Conservation (phyloP, 2,113 vertebrate genomes). For the Bubalus kerabau region DNA sequence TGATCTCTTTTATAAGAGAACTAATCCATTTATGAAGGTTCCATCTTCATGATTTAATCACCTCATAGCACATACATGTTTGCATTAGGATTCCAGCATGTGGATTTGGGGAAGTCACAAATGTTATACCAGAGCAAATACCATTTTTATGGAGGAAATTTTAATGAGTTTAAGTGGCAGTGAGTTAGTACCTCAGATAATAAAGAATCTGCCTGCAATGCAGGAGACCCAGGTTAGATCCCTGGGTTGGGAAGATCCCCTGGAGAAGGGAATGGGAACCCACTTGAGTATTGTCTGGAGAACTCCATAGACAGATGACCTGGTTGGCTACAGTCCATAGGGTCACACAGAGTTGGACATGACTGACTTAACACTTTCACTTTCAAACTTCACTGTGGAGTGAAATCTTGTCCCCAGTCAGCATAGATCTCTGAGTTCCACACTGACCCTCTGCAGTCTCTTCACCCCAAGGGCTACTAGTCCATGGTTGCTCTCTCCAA, state of each 20-base stretch:
- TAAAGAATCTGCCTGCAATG: background rate
- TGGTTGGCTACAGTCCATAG: background rate
- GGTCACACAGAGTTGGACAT: background rate
- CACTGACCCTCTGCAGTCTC: accelerated
- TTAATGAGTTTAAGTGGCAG: background rate
- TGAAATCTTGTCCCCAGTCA: background rate
- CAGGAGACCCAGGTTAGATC: background rate
- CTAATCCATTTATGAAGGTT: background rate
- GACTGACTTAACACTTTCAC: background rate
- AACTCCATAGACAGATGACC: background rate
- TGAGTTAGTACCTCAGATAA: background rate
- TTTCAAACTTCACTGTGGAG: background rate
- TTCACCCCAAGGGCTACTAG: accelerated
- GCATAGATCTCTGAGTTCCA: background rate
- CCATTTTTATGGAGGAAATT: background rate
- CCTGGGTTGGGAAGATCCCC: background rate
- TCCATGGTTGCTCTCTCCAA: accelerated
- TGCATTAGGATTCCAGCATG: background rate
- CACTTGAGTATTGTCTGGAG: background rate
- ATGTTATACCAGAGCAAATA: background rate
- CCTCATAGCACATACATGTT: background rate
- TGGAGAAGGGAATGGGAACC: background rate
- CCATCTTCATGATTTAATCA: background rate
- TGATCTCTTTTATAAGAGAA: background rate
- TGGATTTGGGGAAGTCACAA: background rate